Evolutionary conservation across 2,797 vertebrate genomes (phyloP).

Genomic region (Galagoides demidoff): DNA sequence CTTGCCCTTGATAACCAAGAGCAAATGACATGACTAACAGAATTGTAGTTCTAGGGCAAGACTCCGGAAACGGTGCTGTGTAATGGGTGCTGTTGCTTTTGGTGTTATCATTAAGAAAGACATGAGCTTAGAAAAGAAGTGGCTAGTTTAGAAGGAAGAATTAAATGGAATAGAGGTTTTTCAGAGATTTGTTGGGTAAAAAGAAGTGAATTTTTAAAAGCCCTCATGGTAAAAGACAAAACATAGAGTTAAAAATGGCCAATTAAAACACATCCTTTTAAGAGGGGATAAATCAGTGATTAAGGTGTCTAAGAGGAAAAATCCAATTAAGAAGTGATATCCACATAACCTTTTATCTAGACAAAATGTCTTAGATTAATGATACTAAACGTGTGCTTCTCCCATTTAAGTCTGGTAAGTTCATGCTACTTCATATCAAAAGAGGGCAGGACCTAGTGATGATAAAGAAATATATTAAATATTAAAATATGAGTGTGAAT

Average conservation of each 20-base stretch:
- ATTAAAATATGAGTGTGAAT: not conserved
- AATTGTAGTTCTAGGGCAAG: too few species aligned
- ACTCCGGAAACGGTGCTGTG: not conserved
- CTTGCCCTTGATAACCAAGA: not conserved
- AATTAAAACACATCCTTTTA: not conserved
- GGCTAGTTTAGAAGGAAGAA: not conserved
- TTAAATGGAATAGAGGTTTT: not conserved
- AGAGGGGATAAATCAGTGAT: not conserved
- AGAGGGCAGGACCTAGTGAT: not conserved
- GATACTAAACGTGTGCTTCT: not conserved
- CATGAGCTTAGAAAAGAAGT: not conserved
- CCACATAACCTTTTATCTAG: conserved; percentile 23
- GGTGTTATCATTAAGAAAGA: not conserved
- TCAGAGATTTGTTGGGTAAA: not conserved
- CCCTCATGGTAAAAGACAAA: not conserved
- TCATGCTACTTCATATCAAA: conserved; percentile 13
- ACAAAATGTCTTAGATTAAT: conserved; percentile 35
- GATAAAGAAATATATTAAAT: not conserved
- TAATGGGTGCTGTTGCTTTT: not conserved
- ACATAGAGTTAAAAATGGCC: not conserved
- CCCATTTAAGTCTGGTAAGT: not conserved
- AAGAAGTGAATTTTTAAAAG: not conserved
- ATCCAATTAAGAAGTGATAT: not conserved
- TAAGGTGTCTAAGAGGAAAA: not conserved
- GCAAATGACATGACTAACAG: not conserved